A percentile compares a stretch with the other conserved stretches of the same genome.
phyloP scores from a whole-genome alignment of 2,888 invertebrate species.

The Atherix ibis region DNA sequence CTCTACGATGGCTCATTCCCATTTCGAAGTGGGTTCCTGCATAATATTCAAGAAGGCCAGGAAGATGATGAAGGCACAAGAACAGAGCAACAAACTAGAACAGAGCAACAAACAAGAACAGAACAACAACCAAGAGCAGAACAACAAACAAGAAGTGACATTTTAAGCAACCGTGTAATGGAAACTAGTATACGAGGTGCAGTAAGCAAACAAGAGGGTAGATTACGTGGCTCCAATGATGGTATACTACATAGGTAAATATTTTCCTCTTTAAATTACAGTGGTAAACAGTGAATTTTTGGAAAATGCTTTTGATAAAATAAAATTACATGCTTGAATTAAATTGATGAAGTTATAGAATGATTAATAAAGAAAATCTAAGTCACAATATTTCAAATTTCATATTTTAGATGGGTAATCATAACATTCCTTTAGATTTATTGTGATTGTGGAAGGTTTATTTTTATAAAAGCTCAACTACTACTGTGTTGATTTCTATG shows the following conservation, averaged over 20 bases:
- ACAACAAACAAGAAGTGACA: neutral
- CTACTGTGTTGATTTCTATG: no score
- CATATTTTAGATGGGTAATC: no score
- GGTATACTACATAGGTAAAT: slow-evolving; percentile 22
- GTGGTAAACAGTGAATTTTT: no score
- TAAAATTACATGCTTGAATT: no score
- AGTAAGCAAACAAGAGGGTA: slow-evolving; percentile 26
- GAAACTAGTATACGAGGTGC: slow-evolving; percentile 15
- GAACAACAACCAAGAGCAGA: neutral
- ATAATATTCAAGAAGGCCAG: slow-evolving; percentile 17
- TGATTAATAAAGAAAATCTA: no score
- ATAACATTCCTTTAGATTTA: no score
- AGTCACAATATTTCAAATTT: no score
- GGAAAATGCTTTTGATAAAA: no score
- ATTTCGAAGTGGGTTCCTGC: slow-evolving; percentile 17
- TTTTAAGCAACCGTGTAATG: slow-evolving; percentile 1
- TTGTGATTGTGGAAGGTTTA: no score
- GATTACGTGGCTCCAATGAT: slow-evolving; percentile 26
- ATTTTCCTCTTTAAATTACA: slow-evolving; percentile 1
- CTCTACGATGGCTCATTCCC: slow-evolving; percentile 19
- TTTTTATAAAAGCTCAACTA: no score
- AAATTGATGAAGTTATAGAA: no score
- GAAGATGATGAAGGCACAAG: slow-evolving; percentile 8
- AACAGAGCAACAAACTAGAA: neutral
- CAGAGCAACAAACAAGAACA: neutral